Evolutionary conservation across 2,888 invertebrate species (phyloP), one percentile per base, ranked within the genome.

Genomic region (Eupithecia pulchellata): DNA sequence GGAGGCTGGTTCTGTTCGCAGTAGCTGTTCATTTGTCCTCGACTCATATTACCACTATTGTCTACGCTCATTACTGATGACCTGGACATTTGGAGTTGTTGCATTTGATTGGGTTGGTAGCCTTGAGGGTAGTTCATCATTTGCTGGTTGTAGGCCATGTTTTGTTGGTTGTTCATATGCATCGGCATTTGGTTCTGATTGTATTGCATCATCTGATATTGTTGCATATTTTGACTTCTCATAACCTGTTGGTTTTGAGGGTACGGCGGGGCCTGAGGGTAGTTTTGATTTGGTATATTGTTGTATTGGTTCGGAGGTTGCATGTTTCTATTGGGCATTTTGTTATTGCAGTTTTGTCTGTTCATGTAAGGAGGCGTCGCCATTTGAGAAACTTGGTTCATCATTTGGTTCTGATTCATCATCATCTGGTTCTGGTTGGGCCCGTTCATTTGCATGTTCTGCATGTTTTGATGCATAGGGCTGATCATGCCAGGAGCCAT

Each of bases 21-120:
- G 68, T 90, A 93, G 72, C 86, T 90, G 72, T 89, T 91, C 84
- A 93, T 87, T 0, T 85, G 84, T 1, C 92, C 92, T 71, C 93
- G 82, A 72, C 84, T 88, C 89, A 92, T 91, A 69, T 90, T 92
- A 0, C 90, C 91, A 69, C 91, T 93, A 77, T 90, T 93, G 71
- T 94, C 93, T 0, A 93, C 93, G 69, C 94, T 94, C 94, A 94
- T 94, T 64, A 91, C 82, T 0, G 94, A 94, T 3, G 93, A 93
- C 71, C 93, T 87, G 0, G 93, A 94, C 89, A 93, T 89, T 81
- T 93, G 93, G 79, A 91, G 78, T 1, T 87, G 89, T 79, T 93
- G 89, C 82, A 91, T 89, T 71, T 90, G 92, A 66, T 84, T 89
- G 60, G 79, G 85, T 79, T 90, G 91, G 73, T 92, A 93, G 72